phyloP scores from a whole-genome alignment of 1,140 invertebrate species.

The Archivesica marissinica region DNA sequence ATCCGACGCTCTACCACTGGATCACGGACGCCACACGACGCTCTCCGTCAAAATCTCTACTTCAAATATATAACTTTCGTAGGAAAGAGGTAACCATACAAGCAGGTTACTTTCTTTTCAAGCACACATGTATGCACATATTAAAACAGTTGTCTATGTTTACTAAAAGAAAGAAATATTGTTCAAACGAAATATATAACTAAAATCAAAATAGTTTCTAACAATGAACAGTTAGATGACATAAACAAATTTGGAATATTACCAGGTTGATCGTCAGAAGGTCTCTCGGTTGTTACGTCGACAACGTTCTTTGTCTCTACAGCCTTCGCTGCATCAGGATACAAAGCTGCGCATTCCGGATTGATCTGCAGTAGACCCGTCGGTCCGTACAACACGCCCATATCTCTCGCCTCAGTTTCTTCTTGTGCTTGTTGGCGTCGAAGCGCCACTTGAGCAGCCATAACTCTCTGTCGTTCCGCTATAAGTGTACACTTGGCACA shows the following conservation, averaged over 20 bases:
- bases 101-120: too few relatives aligned
- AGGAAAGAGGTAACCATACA: too few relatives aligned
- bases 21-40: too few relatives aligned
- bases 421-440: conserved; percentile 89
- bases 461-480: conserved; percentile 97
- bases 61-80: too few relatives aligned
- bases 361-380: conserved; percentile 81
- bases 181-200: too few relatives aligned
- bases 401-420: conserved; percentile 97
- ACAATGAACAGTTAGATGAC: too few relatives aligned
- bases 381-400: conserved; percentile 93
- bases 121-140: too few relatives aligned
- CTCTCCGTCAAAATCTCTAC: too few relatives aligned
- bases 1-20: too few relatives aligned
- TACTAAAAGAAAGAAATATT: too few relatives aligned
- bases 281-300: conserved; percentile 7
- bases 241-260: background rate
- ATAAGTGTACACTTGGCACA: conserved; percentile 99
- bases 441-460: conserved; percentile 93
- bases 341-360: conserved; percentile 72
- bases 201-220: too few relatives aligned
- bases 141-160: too few relatives aligned
- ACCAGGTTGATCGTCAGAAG: background rate
- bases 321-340: conserved; percentile 44
- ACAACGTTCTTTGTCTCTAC: background rate